Conservation (phyloP, 92 coral and sea anemone species). For the Micromussa lordhowensis region DNA sequence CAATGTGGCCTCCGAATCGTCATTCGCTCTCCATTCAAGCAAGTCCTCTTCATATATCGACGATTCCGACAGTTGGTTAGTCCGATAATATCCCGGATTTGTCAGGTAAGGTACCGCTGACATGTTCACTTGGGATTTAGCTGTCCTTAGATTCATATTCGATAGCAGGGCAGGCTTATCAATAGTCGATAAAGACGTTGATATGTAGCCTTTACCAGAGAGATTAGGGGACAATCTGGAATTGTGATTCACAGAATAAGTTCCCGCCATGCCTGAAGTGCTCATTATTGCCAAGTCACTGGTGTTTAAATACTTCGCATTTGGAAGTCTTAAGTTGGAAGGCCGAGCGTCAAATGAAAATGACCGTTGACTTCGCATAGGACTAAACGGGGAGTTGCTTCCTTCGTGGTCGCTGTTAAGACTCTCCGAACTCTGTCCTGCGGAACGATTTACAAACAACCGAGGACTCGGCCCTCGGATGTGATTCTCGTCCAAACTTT, state of each 20-base stretch:
- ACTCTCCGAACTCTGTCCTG: slow-evolving; percentile 86
- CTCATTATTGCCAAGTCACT: slow-evolving; percentile 86
- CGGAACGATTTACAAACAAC: slow-evolving; percentile 53
- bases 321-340: slow-evolving; percentile 59
- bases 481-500: slow-evolving; percentile 66
- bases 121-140: slow-evolving; percentile 68
- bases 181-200: slow-evolving; percentile 69
- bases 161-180: slow-evolving; percentile 13
- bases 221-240: slow-evolving; percentile 61
- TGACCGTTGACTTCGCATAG: slow-evolving; percentile 58
- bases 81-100: slow-evolving; percentile 64
- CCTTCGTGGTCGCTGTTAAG: slow-evolving; percentile 76
- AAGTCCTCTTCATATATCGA: slow-evolving; percentile 78
- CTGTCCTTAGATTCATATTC: slow-evolving; percentile 48
- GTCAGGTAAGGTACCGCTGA: slow-evolving; percentile 55
- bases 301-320: slow-evolving; percentile 72
- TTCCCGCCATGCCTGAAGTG: slow-evolving; percentile 80
- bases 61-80: slow-evolving; percentile 54
- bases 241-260: slow-evolving; percentile 76
- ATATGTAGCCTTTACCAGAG: slow-evolving; percentile 63
- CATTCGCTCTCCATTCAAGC: slow-evolving; percentile 75
- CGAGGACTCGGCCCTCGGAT: slow-evolving; percentile 73
- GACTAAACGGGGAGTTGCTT: slow-evolving; percentile 69
- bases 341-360: slow-evolving; percentile 76
- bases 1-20: slow-evolving; percentile 75